These are phyloP conservation scores for Leptobrachium leishanense DNA, from an alignment of 2,113 vertebrate species.

Conservation along the genomic window DNA sequence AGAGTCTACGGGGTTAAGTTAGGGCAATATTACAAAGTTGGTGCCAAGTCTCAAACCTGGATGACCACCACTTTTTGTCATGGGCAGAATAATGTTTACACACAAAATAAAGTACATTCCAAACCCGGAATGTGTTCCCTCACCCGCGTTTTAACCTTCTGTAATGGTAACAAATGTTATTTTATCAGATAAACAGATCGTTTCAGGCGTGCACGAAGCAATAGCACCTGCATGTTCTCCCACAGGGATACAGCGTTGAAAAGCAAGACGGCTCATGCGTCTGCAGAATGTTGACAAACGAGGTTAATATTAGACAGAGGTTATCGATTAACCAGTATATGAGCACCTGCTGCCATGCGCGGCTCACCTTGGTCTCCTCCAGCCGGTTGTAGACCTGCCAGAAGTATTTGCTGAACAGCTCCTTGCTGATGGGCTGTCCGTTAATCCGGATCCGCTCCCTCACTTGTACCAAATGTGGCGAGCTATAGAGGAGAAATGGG, in stretches of 20 bases:
- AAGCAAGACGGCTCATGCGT: background rate
- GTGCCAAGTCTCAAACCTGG: too few species aligned
- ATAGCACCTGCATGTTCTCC: too few species aligned
- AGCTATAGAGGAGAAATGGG: slow-evolving; percentile 65
- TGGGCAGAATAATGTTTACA: too few species aligned
- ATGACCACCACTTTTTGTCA: too few species aligned
- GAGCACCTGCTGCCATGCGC: background rate
- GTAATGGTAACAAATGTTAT: too few species aligned
- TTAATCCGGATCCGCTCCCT: slow-evolving; percentile 92
- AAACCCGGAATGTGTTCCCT: too few species aligned
- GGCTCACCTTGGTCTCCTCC: slow-evolving; percentile 81
- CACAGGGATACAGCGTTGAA: background rate
- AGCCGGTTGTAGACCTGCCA: slow-evolving; percentile 88
- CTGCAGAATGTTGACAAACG: background rate
- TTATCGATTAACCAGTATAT: background rate
- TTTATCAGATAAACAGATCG: too few species aligned
- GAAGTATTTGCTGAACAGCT: slow-evolving; percentile 92
- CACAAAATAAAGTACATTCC: too few species aligned
- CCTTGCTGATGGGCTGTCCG: slow-evolving; percentile 85
- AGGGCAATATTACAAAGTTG: too few species aligned
- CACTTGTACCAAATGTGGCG: slow-evolving; percentile 93
- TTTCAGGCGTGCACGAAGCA: too few species aligned
- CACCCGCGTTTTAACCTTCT: too few species aligned
- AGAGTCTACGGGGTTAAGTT: too few species aligned
- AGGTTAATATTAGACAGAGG: background rate